Base-by-base conservation (phyloP, 2,797 vertebrate species). In the Eidolon dupreanum region DNA sequence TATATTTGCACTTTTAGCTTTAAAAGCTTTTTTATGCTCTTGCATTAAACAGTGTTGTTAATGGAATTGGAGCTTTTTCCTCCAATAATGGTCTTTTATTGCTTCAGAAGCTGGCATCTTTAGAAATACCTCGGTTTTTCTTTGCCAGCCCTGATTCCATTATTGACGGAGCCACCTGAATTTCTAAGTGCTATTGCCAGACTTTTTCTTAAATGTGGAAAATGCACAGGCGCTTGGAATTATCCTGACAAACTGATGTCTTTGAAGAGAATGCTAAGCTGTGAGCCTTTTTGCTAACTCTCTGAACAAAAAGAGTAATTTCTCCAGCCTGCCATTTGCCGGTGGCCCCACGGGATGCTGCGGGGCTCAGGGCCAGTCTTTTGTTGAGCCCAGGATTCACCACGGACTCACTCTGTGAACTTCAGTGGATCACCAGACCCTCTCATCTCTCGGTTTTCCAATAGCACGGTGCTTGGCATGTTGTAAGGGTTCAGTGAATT, bases 11-110 rank as follows among this genome's bases (percentile, higher is more conserved):
- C 66, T 57, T 8, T 82, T 74, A 77, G 68, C 82, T 91, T 53
- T 90, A 41, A 95, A 96, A 91, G 95, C 88, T 11, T 92, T 70
- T 77, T 41, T 20, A 46, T 36, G 88, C 49, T 73, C 55, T 77
- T 57, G 93, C 77, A 41, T 75, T 63, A 82, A 81, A 43, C 33
- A 0, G 2, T 0, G 31, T 13, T 13, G 51, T 41, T 94, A 92
- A 92, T 89, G 87, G 93, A 71, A 20, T 1, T 19, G 43, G 61
- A 16, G 70, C 8, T 10, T 55, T 7, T 46, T 63, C 3, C 71
- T 59, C 7, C 38, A 7, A 0, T 81, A 36, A 87, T 43, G 88
- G 75, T 11, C 83, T 38, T 31, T 93, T 15, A 83, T 33, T 12
- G 90, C 86, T 65, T 59, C 71, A 73, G 88, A 71, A 73, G 22